Conservation (phyloP, 2,888 invertebrate genomes). For the Drosophila koepferae region DNA sequence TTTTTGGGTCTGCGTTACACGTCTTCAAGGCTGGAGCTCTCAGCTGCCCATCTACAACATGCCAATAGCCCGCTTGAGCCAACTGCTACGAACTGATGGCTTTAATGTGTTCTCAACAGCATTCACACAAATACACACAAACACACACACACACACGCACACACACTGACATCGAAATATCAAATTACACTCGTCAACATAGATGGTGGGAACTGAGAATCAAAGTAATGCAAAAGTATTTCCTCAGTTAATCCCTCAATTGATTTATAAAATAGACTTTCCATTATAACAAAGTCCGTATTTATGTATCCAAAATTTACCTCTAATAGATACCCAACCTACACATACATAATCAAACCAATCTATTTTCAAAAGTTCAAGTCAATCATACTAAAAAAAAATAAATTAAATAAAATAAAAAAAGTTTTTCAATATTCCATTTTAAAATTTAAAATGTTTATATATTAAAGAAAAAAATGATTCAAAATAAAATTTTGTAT, state of each 20-base stretch:
- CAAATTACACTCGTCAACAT: conserved; percentile 45
- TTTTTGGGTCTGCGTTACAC: conserved; percentile 28
- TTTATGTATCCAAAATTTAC: no score
- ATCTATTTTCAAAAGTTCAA: no score
- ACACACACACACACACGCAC: not conserved
- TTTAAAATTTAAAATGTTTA: no score
- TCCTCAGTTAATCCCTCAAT: not conserved
- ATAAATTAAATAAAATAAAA: no score
- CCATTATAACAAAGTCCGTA: no score
- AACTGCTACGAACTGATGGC: conserved; percentile 37
- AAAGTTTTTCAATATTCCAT: no score
- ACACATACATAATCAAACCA: no score
- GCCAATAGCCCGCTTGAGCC: conserved; percentile 44
- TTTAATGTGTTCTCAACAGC: conserved; percentile 37
- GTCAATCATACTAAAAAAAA: no score
- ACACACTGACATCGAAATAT: conserved; percentile 19
- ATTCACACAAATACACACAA: conserved; percentile 7
- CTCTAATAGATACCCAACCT: no score
- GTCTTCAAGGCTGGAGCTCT: conserved; percentile 4
- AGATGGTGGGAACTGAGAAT: not conserved
- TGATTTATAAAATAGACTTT: no score
- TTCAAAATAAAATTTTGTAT: no score
- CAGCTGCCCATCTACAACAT: conserved; percentile 21
- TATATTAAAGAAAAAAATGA: no score
- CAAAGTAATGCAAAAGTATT: not conserved